These are phyloP conservation scores for Ceriagrion tenellum DNA, from an alignment of 2,888 invertebrate species.

Conservation along the genomic window DNA sequence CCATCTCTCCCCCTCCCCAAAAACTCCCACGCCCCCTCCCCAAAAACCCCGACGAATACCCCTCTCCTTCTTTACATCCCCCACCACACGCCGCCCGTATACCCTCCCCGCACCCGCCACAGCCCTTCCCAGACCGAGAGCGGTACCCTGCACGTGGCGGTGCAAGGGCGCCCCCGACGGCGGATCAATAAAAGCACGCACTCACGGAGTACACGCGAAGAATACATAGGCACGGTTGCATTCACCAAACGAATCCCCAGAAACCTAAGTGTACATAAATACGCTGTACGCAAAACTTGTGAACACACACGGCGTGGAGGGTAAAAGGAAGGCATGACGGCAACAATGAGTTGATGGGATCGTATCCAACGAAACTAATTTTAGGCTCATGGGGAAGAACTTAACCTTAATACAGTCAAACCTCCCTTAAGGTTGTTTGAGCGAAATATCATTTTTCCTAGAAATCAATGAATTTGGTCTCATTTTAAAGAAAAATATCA, in stretches of 20 bases:
- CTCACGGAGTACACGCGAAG: slow-evolving; percentile 50
- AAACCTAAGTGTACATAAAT: background rate
- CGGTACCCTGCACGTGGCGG: slow-evolving; percentile 55
- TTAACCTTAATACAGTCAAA: too few species aligned
- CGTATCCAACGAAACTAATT: too few species aligned
- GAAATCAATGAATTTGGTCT: too few species aligned
- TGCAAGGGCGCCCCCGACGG: slow-evolving; percentile 31
- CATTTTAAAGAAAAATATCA: too few species aligned
- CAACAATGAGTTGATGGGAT: too few species aligned
- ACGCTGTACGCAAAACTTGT: background rate
- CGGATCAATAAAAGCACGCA: slow-evolving; percentile 66
- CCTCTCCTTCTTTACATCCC: background rate
- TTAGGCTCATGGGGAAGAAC: too few species aligned
- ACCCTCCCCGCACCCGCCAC: background rate
- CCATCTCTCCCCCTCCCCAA: background rate
- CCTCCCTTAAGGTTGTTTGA: too few species aligned
- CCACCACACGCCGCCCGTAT: too few species aligned
- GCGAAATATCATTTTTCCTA: too few species aligned
- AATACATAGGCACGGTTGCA: slow-evolving; percentile 1
- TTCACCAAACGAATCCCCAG: background rate
- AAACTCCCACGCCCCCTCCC: background rate
- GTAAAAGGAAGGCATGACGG: background rate
- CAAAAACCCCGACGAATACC: background rate
- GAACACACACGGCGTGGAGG: background rate
- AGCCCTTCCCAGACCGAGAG: background rate